Conservation (phyloP, 2,113 vertebrate genomes). For the Cercocebus atys region DNA sequence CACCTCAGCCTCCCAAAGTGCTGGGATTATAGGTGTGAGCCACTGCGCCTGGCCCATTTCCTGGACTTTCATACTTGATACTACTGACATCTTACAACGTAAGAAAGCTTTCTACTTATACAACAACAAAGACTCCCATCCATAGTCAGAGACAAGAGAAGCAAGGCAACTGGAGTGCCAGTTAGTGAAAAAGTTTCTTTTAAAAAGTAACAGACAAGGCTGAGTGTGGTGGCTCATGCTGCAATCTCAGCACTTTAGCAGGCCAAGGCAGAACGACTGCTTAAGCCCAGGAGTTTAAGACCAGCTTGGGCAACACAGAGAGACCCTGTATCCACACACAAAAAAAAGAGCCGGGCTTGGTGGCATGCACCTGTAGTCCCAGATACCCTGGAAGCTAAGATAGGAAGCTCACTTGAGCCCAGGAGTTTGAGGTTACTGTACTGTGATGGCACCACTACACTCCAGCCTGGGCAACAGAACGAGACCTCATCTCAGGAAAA, state of each 20-base stretch:
- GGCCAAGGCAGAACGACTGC: background rate
- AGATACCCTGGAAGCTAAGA: background rate
- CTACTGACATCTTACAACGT: slow-evolving; percentile 60
- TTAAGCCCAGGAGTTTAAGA: background rate
- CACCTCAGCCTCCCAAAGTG: too few relatives aligned
- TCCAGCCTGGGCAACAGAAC: background rate
- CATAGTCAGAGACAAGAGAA: slow-evolving; percentile 70
- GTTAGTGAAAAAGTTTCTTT: slow-evolving; percentile 71
- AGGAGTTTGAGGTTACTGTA: background rate
- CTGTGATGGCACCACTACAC: background rate
- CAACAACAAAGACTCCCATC: slow-evolving; percentile 53
- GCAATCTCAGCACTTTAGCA: background rate
- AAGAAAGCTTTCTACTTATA: slow-evolving; percentile 70
- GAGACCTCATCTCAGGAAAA: background rate
- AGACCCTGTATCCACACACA: background rate
- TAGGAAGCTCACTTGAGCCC: background rate
- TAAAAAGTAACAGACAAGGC: slow-evolving; percentile 38
- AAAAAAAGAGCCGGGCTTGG: accelerated
- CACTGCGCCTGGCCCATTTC: background rate
- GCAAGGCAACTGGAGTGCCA: slow-evolving; percentile 69
- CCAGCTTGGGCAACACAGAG: background rate
- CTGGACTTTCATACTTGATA: slow-evolving; percentile 64
- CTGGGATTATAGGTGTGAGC: too few relatives aligned
- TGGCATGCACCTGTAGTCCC: background rate
- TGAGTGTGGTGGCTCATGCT: background rate